phyloP scores from a whole-genome alignment of 1,140 invertebrate species.

The Oncopodura yosiiana region DNA sequence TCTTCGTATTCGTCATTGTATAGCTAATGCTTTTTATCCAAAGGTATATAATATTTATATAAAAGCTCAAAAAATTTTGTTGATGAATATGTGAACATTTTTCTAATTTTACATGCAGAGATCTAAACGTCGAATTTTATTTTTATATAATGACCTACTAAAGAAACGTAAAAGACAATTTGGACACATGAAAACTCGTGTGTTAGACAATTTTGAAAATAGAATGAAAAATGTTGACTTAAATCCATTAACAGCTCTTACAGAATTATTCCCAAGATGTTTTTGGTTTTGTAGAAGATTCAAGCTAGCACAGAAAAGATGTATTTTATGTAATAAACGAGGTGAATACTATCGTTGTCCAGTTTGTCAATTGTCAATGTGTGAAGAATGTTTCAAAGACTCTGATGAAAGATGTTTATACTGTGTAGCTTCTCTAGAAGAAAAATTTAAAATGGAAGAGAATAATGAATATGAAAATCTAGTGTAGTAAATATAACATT shows the following conservation, averaged over 20 bases:
- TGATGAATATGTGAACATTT: background rate
- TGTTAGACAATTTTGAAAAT: conserved; percentile 14
- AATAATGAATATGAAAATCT: background rate
- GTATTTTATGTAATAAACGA: conserved; percentile 25
- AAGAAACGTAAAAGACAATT: conserved; percentile 23
- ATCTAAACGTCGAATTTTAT: conserved; percentile 25
- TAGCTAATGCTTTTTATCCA: conserved; percentile 29
- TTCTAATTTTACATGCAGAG: conserved; percentile 14
- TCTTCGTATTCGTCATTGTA: conserved; percentile 17
- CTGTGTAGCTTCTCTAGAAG: conserved; percentile 16
- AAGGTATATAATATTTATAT: conserved; percentile 16
- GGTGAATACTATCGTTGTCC: conserved; percentile 19
- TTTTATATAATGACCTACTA: conserved; percentile 31
- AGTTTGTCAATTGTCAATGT: conserved; percentile 23
- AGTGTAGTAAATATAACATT: background rate
- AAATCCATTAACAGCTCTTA: conserved; percentile 15
- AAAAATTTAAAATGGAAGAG: background rate
- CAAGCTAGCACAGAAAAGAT: conserved; percentile 26
- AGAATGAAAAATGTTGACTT: conserved; percentile 20
- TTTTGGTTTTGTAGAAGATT: conserved; percentile 14
- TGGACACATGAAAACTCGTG: conserved; percentile 10
- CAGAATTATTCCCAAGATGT: conserved; percentile 18
- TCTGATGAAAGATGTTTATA: conserved; percentile 20
- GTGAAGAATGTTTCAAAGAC: conserved; percentile 25
- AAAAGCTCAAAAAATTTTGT: background rate